Percentiles rank a stretch among this genome's conserved stretches.
phyloP scores from a whole-genome alignment of 2,113 vertebrate species.

The Daphoenositta chrysoptera region DNA sequence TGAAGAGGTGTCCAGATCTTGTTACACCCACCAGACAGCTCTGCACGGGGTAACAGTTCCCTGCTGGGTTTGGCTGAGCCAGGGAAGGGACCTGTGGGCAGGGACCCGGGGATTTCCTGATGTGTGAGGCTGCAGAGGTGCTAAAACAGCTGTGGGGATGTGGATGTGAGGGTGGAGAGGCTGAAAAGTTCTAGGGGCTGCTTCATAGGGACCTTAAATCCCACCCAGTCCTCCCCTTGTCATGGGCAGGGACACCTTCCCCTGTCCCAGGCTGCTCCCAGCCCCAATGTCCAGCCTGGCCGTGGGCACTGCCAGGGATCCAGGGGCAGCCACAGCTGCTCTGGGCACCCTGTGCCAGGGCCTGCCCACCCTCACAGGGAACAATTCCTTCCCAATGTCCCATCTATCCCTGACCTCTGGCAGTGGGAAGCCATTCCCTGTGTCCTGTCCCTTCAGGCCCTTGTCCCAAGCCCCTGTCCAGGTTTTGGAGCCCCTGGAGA shows the following conservation, averaged over 20 bases:
- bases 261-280: not conserved
- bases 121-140: not conserved
- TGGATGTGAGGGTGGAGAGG: not conserved
- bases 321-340: not conserved
- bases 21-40: not conserved
- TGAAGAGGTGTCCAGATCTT: not conserved
- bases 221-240: not conserved
- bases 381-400: not conserved
- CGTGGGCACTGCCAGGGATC: not conserved
- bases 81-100: not conserved
- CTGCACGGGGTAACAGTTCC: not conserved
- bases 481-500: not conserved
- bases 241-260: not conserved
- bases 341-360: not conserved
- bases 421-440: too few relatives aligned
- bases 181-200: not conserved
- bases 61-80: not conserved
- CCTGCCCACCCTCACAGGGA: accelerated
- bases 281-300: not conserved
- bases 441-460: accelerated
- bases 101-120: not conserved
- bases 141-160: not conserved
- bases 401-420: accelerated
- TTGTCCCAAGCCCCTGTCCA: not conserved
- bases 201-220: not conserved